Base-by-base conservation (phyloP, 2,888 invertebrate species). In the Tetrapedia diversipes region DNA sequence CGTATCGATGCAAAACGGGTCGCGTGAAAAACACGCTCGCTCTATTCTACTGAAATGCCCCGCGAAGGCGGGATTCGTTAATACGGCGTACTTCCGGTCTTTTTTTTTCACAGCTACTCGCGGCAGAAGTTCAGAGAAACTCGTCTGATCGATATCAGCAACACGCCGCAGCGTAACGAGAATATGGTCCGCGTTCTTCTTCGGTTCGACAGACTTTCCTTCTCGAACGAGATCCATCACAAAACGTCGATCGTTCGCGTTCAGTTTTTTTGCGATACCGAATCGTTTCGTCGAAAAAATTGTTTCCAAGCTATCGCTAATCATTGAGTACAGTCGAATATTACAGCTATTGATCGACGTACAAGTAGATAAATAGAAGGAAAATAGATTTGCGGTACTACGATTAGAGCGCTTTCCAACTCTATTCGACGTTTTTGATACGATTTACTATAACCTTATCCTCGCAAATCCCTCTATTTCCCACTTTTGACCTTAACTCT, bases 91-190 rank as follows among this genome's bases (percentile, higher is more conserved):
- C 64, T 77, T 77, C 68, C 68, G 64, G 57, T 61, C 51, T 32
- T 61, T 49, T 51, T 43, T 34, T 56, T 53, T 2, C 54, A 39
- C 34, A 39, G 34, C n/a, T 47, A 32, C 39, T n/a, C n/a, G n/a
- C 73, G 37, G 45, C 27, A 49, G 27, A 70, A 75, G 24, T 64
- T 60, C 64, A 29, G 54, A 77, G 68, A 68, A 69, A 77, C 63
- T 64, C 76, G 53, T 39, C 16, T 47, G 71, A 76, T 78, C 70
- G 66, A 54, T 77, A 76, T 70, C 61, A 34, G 32, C 61, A 43
- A 66, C 47, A 57, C 39, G 34, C 53, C 24, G 59, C 63, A 16
- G 56, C 41, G 39, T 66, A 51, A 76, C 29, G 66, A 63, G 72
- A 57, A 54, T 56, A 34, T 16, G 29, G 64, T 6, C 29, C 45